Evolutionary conservation across 92 coral and sea anemone genomes (phyloP).

Genomic region (Epizoanthus ramosus): DNA sequence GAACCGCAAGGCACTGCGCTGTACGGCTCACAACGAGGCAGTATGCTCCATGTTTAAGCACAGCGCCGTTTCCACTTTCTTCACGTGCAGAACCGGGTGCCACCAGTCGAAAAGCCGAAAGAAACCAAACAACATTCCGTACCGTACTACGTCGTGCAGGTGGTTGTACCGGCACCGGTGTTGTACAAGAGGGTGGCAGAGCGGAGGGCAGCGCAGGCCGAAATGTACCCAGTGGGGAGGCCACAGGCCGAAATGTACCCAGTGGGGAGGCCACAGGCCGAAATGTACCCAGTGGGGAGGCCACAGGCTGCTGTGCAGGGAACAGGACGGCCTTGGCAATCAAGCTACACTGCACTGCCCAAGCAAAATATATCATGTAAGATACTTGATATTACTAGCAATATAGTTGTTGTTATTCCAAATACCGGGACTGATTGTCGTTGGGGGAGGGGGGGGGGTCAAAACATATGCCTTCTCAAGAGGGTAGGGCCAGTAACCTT

Average conservation of each 20-base stretch:
- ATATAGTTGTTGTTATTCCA: too few species aligned
- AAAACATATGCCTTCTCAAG: too few species aligned
- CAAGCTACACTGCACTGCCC: not conserved
- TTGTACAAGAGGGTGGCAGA: conserved; percentile 26
- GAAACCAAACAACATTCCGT: not conserved
- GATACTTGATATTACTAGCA: not conserved
- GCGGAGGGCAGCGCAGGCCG: conserved; percentile 16
- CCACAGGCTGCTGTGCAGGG: not conserved
- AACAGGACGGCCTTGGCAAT: not conserved
- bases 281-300: not conserved
- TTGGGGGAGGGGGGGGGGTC: too few species aligned
- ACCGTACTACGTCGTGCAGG: conserved; percentile 25
- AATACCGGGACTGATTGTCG: too few species aligned
- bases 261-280: not conserved
- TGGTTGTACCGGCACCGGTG: conserved; percentile 36
- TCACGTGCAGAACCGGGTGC: conserved; percentile 6
- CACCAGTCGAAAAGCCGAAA: not conserved
- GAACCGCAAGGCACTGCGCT: too few species aligned
- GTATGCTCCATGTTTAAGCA: not conserved
- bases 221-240: not conserved
- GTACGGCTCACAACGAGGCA: too few species aligned
- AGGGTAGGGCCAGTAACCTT: too few species aligned
- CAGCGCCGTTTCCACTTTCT: not conserved
- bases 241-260: not conserved
- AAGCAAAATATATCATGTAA: not conserved